phyloP scores from a whole-genome alignment of 2,113 vertebrate genomes.

The Thomomys bottae region DNA sequence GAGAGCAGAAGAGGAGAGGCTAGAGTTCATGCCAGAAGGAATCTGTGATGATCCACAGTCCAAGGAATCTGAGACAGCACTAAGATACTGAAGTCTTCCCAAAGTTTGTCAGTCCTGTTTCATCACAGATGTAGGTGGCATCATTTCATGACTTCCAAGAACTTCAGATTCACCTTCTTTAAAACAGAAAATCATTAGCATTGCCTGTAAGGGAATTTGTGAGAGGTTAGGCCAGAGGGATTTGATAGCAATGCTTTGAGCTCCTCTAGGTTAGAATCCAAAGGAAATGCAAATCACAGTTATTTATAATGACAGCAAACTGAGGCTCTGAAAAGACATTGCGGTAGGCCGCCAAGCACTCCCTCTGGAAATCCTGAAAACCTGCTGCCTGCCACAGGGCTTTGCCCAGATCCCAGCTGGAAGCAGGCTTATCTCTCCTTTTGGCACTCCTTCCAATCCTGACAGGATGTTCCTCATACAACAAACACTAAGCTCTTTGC shows the following conservation, averaged over 20 bases:
- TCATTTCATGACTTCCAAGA: background rate
- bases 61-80: background rate
- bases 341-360: slow-evolving; percentile 6
- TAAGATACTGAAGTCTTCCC: background rate
- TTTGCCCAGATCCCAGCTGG: slow-evolving; percentile 65
- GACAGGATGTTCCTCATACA: slow-evolving; percentile 57
- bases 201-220: background rate
- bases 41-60: too few species aligned
- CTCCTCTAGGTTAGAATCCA: slow-evolving; percentile 32
- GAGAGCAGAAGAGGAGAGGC: background rate
- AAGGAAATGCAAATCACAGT: slow-evolving; percentile 70
- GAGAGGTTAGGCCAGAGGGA: background rate
- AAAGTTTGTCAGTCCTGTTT: background rate
- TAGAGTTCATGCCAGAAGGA: background rate
- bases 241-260: background rate
- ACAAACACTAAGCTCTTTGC: slow-evolving; percentile 65
- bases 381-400: slow-evolving; percentile 31
- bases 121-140: background rate
- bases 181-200: background rate
- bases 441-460: background rate
- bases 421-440: slow-evolving; percentile 67
- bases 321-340: slow-evolving; percentile 62
- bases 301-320: slow-evolving; percentile 76
- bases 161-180: slow-evolving; percentile 35
- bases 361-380: slow-evolving; percentile 71